A percentile compares a stretch with the other conserved stretches of the same genome.
phyloP scores from a whole-genome alignment of 2,888 invertebrate species.

The Lasius fuliginosus region DNA sequence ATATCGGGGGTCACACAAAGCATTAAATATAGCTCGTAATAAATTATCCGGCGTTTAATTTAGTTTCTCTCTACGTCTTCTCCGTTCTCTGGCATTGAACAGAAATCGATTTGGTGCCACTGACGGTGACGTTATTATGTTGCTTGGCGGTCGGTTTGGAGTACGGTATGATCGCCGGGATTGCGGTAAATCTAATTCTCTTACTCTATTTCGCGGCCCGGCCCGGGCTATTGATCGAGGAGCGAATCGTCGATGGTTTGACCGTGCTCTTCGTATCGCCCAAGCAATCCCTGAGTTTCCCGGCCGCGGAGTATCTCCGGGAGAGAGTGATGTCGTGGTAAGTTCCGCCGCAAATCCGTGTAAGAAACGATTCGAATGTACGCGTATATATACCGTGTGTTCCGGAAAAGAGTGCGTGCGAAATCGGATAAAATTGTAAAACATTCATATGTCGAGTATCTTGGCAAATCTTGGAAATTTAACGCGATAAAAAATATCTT shows the following conservation, averaged over 20 bases:
- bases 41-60: conserved; percentile 29
- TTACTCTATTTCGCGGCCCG: conserved; percentile 90
- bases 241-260: conserved; percentile 87
- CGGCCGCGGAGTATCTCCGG: conserved; percentile 88
- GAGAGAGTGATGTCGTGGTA: conserved; percentile 84
- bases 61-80: conserved; percentile 4
- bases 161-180: conserved; percentile 89
- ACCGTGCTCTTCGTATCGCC: conserved; percentile 80
- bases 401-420: not conserved
- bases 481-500: not conserved
- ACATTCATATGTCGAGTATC: not conserved
- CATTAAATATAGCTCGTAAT: conserved; percentile 10
- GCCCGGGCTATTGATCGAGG: conserved; percentile 89
- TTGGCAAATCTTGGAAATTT: not conserved
- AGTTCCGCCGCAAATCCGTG: conserved; percentile 50
- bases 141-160: conserved; percentile 91
- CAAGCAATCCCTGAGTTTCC: conserved; percentile 87
- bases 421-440: not conserved
- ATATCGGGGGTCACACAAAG: not conserved
- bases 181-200: conserved; percentile 89
- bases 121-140: conserved; percentile 90
- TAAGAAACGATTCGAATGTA: conserved; percentile 35
- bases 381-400: not conserved
- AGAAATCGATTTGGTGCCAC: conserved; percentile 91
- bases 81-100: conserved; percentile 58